Base-by-base conservation (phyloP, 2,888 invertebrate genomes). In the Onthophagus sagittarius region DNA sequence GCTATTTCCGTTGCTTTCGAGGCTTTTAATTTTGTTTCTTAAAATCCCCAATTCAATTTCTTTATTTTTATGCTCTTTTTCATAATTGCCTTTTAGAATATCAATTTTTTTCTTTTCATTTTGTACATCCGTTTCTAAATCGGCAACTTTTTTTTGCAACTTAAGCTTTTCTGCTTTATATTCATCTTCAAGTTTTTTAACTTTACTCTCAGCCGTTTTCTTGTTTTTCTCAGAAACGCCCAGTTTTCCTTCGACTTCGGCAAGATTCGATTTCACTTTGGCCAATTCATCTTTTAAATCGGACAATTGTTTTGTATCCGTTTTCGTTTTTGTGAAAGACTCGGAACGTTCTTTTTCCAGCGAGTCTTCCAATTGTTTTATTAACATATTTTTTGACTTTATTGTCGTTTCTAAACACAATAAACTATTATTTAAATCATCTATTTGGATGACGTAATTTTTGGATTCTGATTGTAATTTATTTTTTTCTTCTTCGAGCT, bases 31-130 rank as follows among this genome's bases (percentile, higher is more conserved):
- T 86, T 95, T 95, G 11, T 91, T 89, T 81, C 92, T 93, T 15
- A 96, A 86, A 1, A 91, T 89, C 71, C 92, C 91, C 73, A 97
- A 87, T 85, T 94, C 94, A 2, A 90, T 86, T 82, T 95, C 95
- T 81, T 91, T 92, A 78, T 92, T 91, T 80, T 93, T 92, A 74
- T 91, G 87, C 80, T 96, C 94, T 81, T 91, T 92, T 76, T 94
- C 94, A 70, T 91, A 89, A 62, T 89, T 87, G n/a, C 86, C 80
- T 80, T 92, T 92, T 79, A 90, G 87, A 75, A 92, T 88, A 72
- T 93, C 93, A 32, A 90, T 79, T 79, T 90, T 89, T 82, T 92
- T 93, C 73, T 89, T 89, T 79, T 91, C 90, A 75, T 89, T 89
- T 89, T 88, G 87, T 70, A 91, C 81, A 79, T 91, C 91, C 63